Evolutionary conservation across 2,113 vertebrate species (phyloP).

Genomic region (Acanthochromis polyacanthus): DNA sequence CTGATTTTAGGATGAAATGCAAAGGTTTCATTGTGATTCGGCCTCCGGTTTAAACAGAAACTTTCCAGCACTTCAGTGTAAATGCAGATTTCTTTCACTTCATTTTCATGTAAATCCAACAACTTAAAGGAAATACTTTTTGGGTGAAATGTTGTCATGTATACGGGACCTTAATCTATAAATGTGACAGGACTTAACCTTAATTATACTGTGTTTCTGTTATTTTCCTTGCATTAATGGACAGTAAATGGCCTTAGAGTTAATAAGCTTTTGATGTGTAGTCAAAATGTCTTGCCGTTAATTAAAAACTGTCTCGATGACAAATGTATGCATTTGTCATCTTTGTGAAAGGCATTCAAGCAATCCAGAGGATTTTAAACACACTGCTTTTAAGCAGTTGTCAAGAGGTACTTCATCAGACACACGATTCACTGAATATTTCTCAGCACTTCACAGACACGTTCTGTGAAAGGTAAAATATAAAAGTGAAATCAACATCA

Average conservation of each 20-base stretch:
- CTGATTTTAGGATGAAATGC: too few relatives aligned
- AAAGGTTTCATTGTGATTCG: too few relatives aligned
- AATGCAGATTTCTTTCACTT: too few relatives aligned
- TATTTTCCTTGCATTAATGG: slow-evolving; percentile 17
- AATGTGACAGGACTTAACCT: slow-evolving; percentile 25
- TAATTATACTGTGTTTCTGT: slow-evolving; percentile 18
- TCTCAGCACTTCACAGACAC: neutral
- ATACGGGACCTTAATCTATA: neutral
- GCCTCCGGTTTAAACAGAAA: too few relatives aligned
- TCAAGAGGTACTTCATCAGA: slow-evolving; percentile 3
- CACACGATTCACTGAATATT: slow-evolving; percentile 7
- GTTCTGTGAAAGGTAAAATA: slow-evolving; percentile 9
- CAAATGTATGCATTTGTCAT: slow-evolving; percentile 25
- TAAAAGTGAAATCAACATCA: slow-evolving; percentile 1
- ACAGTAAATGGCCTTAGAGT: slow-evolving; percentile 21
- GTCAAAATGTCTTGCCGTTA: slow-evolving; percentile 28
- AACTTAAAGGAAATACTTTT: too few relatives aligned
- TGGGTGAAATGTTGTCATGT: too few relatives aligned
- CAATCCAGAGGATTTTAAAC: neutral
- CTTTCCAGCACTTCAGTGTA: too few relatives aligned
- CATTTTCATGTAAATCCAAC: too few relatives aligned
- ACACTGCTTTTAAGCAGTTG: slow-evolving; percentile 1
- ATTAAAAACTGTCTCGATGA: slow-evolving; percentile 35
- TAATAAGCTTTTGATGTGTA: slow-evolving; percentile 32
- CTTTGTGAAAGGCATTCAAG: slow-evolving; percentile 15